Conservation (phyloP, 1,140 invertebrate species). For the Aphidius ervi region DNA sequence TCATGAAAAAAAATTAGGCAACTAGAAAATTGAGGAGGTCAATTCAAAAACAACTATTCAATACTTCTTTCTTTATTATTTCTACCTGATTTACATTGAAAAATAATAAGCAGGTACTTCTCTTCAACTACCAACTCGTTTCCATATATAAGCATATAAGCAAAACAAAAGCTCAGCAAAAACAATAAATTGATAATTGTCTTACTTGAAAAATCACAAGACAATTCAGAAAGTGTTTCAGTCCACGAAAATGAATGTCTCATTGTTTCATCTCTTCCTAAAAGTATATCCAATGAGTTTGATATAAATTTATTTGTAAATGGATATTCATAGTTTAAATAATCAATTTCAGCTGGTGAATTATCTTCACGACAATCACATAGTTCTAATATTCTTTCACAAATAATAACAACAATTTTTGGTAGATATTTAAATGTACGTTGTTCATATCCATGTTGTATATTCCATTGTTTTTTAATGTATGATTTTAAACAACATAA, state of each 20-base stretch:
- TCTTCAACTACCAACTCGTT: too few species aligned
- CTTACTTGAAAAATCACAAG: conserved; percentile 27
- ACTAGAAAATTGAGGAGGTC: too few species aligned
- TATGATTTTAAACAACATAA: conserved; percentile 66
- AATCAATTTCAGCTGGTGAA: conserved; percentile 46
- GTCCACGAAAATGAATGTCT: conserved; percentile 45
- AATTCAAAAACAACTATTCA: too few species aligned
- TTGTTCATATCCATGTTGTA: conserved; percentile 78
- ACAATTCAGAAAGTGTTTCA: conserved; percentile 42
- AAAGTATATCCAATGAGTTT: conserved; percentile 37
- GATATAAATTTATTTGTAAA: conserved; percentile 51
- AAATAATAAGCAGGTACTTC: too few species aligned
- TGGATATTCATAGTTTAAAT: conserved; percentile 40
- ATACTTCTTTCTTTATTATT: too few species aligned
- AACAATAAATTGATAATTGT: too few species aligned
- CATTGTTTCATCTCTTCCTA: conserved; percentile 32
- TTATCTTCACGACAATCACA: conserved; percentile 59
- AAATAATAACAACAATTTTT: conserved; percentile 75
- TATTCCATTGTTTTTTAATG: conserved; percentile 68
- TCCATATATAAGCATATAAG: too few species aligned
- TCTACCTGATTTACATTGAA: too few species aligned
- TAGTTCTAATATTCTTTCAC: conserved; percentile 70
- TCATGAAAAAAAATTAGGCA: too few species aligned
- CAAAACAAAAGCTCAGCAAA: too few species aligned
- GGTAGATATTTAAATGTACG: conserved; percentile 73